phyloP scores from a whole-genome alignment of 2,797 vertebrate species.

The Pogoniulus pusillus region DNA sequence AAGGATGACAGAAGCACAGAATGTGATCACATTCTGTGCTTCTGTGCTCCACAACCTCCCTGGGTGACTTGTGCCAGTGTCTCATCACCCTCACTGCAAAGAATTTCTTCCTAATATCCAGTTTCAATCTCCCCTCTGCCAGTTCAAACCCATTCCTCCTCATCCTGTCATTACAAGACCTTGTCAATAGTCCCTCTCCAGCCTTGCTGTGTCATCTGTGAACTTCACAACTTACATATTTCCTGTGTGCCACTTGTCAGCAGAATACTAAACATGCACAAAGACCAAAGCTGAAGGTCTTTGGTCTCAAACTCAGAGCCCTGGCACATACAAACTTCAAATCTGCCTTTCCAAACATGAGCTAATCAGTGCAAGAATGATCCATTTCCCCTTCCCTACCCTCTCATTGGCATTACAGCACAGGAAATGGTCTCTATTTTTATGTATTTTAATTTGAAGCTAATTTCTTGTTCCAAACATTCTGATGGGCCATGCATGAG shows the following conservation, averaged over 20 bases:
- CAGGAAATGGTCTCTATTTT: not conserved
- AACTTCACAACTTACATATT: slow-evolving; percentile 3
- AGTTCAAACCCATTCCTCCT: too few species aligned
- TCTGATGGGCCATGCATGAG: not conserved
- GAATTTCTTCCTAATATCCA: too few species aligned
- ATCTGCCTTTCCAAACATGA: not conserved
- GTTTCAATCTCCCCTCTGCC: too few species aligned
- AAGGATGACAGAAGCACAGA: too few species aligned
- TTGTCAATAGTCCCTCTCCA: too few species aligned
- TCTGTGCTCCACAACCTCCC: too few species aligned
- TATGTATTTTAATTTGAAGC: not conserved
- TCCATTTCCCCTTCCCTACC: not conserved
- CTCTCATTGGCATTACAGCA: not conserved
- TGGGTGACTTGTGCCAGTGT: too few species aligned
- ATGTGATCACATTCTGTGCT: too few species aligned
- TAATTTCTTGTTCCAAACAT: not conserved
- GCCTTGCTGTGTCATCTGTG: too few species aligned
- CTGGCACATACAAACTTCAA: not conserved
- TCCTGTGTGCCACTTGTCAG: not conserved
- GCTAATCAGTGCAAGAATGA: not conserved
- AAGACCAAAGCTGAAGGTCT: not conserved
- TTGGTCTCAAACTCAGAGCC: not conserved
- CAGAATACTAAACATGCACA: not conserved
- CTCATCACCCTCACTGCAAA: too few species aligned
- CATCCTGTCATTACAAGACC: too few species aligned